Conservation (phyloP, 1,140 invertebrate species). For the Hylaeus volcanicus region DNA sequence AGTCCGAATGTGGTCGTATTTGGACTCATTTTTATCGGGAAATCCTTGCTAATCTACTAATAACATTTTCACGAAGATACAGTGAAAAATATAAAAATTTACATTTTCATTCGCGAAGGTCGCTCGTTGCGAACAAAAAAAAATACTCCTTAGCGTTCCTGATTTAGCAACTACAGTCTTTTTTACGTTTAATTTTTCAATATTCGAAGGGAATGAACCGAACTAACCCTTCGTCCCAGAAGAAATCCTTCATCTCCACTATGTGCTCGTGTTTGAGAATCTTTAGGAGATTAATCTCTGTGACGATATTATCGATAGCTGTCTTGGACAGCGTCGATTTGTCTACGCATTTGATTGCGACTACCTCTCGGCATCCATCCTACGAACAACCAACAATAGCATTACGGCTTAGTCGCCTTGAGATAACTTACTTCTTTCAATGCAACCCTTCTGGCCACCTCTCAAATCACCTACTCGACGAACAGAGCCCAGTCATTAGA, state of each 20-base stretch:
- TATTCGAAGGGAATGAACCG: not conserved
- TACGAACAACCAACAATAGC: slow-evolving; percentile 72
- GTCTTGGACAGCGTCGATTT: slow-evolving; percentile 87
- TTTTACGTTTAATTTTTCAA: not conserved
- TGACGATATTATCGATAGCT: slow-evolving; percentile 90
- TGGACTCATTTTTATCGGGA: too few species aligned
- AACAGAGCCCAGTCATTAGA: slow-evolving; percentile 5
- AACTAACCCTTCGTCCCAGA: slow-evolving; percentile 86
- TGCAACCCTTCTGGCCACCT: slow-evolving; percentile 31
- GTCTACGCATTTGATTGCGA: slow-evolving; percentile 92
- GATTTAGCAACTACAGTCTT: not conserved
- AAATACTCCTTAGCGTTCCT: too few species aligned
- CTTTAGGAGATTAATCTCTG: slow-evolving; percentile 92
- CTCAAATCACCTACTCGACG: slow-evolving; percentile 14
- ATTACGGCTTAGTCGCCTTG: slow-evolving; percentile 35
- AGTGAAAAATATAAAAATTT: not conserved
- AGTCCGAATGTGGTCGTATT: too few species aligned
- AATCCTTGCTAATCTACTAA: too few species aligned
- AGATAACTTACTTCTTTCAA: slow-evolving; percentile 29
- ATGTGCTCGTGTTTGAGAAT: slow-evolving; percentile 91
- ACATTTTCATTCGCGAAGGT: too few species aligned
- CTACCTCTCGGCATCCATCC: slow-evolving; percentile 83
- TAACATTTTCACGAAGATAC: too few species aligned
- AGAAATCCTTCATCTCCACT: slow-evolving; percentile 92
- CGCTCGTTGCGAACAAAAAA: too few species aligned